A percentile compares a stretch with the other conserved stretches of the same genome.
These are phyloP conservation scores for Emydocephalus ijimae DNA, from an alignment of 2,113 vertebrate genomes.

Conservation along the genomic window DNA sequence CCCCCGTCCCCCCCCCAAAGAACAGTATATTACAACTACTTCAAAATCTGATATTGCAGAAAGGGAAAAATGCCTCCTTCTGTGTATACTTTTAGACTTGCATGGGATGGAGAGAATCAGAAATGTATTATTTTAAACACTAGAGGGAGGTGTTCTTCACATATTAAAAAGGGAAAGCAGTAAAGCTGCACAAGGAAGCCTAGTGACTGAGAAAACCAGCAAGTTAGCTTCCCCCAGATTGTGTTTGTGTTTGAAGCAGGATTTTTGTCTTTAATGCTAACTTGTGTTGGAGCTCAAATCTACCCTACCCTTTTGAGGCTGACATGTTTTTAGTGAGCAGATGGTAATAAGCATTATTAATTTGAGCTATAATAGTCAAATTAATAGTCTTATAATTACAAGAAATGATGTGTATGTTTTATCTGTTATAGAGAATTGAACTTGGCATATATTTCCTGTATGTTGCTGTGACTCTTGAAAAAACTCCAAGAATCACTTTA, in stretches of 20 bases:
- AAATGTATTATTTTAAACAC: background rate
- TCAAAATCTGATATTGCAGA: background rate
- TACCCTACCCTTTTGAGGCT: conserved; percentile 28
- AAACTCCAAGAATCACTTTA: background rate
- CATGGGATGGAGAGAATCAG: background rate
- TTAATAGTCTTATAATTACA: background rate
- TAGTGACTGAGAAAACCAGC: background rate
- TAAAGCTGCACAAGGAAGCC: rapidly evolving
- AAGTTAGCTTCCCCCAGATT: rapidly evolving
- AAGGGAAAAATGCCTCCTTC: background rate
- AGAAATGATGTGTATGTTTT: background rate
- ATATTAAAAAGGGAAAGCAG: background rate
- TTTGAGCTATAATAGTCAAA: conserved; percentile 19
- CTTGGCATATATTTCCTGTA: background rate
- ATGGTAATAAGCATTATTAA: conserved; percentile 2
- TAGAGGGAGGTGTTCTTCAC: conserved; percentile 54
- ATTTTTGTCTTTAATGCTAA: background rate
- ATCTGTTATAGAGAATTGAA: background rate
- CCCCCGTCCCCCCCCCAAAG: background rate
- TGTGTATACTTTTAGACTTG: background rate
- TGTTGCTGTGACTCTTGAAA: background rate
- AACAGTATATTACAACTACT: background rate
- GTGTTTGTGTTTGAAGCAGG: conserved; percentile 31
- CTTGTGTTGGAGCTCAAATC: background rate
- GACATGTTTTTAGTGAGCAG: conserved; percentile 23